Evolutionary conservation across 2,888 invertebrate species (phyloP).

Genomic region (Pheosia tremula): DNA sequence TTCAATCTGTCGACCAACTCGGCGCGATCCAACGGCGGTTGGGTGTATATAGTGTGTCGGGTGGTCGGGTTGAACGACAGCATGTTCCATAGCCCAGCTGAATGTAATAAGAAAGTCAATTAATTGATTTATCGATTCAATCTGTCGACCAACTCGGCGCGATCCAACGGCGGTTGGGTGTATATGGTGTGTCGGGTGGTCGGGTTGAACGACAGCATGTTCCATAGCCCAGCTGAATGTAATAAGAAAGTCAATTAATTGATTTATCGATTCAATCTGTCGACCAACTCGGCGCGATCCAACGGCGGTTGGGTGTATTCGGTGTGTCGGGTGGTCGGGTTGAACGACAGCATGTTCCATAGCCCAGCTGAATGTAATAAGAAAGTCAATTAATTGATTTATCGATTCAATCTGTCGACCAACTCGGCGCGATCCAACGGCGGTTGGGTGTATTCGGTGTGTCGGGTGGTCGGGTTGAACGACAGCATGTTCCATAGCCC

Average conservation of each 20-base stretch:
- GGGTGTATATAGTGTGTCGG: constrained; percentile 61
- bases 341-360: constrained; percentile 92
- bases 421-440: constrained; percentile 71
- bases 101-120: neutral
- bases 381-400: no score
- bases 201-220: constrained; percentile 88
- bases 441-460: constrained; percentile 61
- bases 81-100: constrained; percentile 92
- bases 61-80: constrained; percentile 86
- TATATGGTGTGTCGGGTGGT: constrained; percentile 65
- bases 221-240: constrained; percentile 90
- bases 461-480: constrained; percentile 78
- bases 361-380: constrained; percentile 85
- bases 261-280: constrained; percentile 77
- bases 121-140: constrained; percentile 68
- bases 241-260: neutral
- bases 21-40: constrained; percentile 64
- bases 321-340: constrained; percentile 65
- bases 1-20: constrained; percentile 79
- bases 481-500: constrained; percentile 93
- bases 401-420: constrained; percentile 76
- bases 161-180: constrained; percentile 62
- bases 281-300: constrained; percentile 72
- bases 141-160: constrained; percentile 73
- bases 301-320: constrained; percentile 62